phyloP scores from a whole-genome alignment of 2,888 invertebrate species.

The Catotricha subobsoleta region DNA sequence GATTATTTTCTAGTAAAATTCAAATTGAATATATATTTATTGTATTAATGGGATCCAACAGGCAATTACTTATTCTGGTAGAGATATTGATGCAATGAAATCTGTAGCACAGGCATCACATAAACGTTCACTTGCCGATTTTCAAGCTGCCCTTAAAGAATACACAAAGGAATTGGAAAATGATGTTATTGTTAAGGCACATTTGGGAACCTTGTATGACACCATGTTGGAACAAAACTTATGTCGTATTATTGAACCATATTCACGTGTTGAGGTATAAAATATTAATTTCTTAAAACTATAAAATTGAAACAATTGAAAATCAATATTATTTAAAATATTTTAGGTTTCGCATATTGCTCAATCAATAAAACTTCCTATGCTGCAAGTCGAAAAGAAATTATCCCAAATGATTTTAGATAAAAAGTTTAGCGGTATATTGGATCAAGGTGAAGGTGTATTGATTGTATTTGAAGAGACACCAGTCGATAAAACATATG shows the following conservation, averaged over 20 bases:
- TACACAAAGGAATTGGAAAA: slow-evolving; percentile 82
- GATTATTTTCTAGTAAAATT: neutral
- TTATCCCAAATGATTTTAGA: slow-evolving; percentile 99
- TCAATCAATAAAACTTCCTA: slow-evolving; percentile 72
- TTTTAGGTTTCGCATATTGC: slow-evolving; percentile 65
- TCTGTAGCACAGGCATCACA: slow-evolving; percentile 92
- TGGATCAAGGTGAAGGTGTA: slow-evolving; percentile 97
- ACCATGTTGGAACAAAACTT: slow-evolving; percentile 99
- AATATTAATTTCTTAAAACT: neutral
- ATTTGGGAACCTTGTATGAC: slow-evolving; percentile 91
- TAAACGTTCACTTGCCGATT: slow-evolving; percentile 90
- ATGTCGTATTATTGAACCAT: slow-evolving; percentile 96
- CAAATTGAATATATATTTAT: neutral
- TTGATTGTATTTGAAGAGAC: slow-evolving; percentile 94
- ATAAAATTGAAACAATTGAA: slow-evolving; percentile 12
- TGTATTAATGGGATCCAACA: slow-evolving; percentile 12
- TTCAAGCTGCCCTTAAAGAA: slow-evolving; percentile 72
- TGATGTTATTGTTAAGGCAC: slow-evolving; percentile 92
- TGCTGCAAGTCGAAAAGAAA: slow-evolving; percentile 92
- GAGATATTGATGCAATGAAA: slow-evolving; percentile 95
- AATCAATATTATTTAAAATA: neutral
- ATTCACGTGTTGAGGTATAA: slow-evolving; percentile 74
- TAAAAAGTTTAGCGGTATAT: slow-evolving; percentile 89
- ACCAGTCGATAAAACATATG: slow-evolving; percentile 89
- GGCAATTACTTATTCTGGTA: slow-evolving; percentile 89